Evolutionary conservation across 2,888 invertebrate genomes (phyloP).

Genomic region (Villa cingulata): DNA sequence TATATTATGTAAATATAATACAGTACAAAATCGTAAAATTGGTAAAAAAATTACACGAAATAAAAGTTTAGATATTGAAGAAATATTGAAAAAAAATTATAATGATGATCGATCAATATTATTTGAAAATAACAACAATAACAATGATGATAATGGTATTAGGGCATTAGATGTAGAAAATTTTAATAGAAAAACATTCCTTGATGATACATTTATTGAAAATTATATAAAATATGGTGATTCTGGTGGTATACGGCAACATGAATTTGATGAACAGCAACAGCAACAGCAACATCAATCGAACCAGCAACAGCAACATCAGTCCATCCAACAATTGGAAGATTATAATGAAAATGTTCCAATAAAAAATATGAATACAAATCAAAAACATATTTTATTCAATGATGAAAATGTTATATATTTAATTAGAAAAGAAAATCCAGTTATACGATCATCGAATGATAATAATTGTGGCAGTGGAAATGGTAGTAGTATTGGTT

Average conservation of each 20-base stretch:
- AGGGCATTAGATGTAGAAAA: no score
- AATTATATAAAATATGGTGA: slow-evolving; percentile 16
- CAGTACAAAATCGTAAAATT: slow-evolving; percentile 14
- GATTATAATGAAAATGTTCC: slow-evolving; percentile 1
- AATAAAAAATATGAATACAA: slow-evolving; percentile 2
- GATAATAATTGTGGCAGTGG: not conserved
- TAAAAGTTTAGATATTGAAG: slow-evolving; percentile 32
- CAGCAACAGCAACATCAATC: not conserved
- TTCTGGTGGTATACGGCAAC: slow-evolving; percentile 1
- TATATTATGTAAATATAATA: slow-evolving; percentile 1
- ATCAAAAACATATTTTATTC: slow-evolving; percentile 30
- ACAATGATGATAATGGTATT: not conserved
- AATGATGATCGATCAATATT: slow-evolving; percentile 23
- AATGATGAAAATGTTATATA: slow-evolving; percentile 35
- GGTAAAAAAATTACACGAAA: slow-evolving; percentile 23
- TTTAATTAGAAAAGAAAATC: slow-evolving; percentile 33
- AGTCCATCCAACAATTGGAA: not conserved
- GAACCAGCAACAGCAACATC: not conserved
- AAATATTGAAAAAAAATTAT: slow-evolving; percentile 27
- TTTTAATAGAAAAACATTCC: slow-evolving; percentile 19
- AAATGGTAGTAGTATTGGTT: not conserved
- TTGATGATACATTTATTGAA: slow-evolving; percentile 24
- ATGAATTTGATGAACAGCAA: not conserved
- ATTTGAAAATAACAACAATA: slow-evolving; percentile 4
- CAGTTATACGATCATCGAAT: slow-evolving; percentile 18